These are phyloP conservation scores for Ianthella basta DNA, from an alignment of 37 sponge, comb jelly and placozoan species.

Conservation along the genomic window DNA sequence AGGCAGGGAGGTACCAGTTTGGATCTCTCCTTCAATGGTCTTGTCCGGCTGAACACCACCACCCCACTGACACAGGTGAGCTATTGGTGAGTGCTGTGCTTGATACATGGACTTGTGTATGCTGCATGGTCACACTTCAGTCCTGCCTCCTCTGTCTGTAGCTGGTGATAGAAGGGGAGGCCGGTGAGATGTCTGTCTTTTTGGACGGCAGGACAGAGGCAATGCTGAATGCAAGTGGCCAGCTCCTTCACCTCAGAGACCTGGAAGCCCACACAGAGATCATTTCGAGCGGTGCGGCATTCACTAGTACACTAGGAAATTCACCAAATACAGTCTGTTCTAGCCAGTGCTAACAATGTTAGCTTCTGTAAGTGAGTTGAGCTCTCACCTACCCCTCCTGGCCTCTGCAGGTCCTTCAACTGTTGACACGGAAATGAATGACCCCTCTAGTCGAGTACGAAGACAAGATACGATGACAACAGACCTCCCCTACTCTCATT, in stretches of 20 bases:
- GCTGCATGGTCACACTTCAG: neutral
- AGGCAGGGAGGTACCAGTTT: neutral
- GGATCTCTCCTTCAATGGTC: neutral
- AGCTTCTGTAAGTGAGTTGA: too few relatives aligned
- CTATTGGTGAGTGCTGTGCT: neutral
- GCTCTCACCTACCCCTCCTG: too few relatives aligned
- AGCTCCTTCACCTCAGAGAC: neutral
- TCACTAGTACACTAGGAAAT: too few relatives aligned
- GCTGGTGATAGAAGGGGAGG: neutral
- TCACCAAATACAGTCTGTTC: too few relatives aligned
- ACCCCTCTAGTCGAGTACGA: too few relatives aligned
- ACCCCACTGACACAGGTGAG: neutral
- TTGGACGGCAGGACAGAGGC: neutral
- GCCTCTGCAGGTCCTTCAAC: neutral
- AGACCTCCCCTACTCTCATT: neutral
- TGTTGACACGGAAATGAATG: neutral
- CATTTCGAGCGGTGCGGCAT: neutral
- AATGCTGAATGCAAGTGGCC: slow-evolving; percentile 14
- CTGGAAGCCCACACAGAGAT: neutral
- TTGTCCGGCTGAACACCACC: neutral
- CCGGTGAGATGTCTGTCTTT: neutral
- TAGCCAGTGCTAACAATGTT: too few relatives aligned
- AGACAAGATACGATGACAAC: too few relatives aligned
- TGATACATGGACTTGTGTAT: neutral
- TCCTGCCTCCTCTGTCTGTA: neutral